Conservation (phyloP, 2,888 invertebrate genomes). For the Myathropa florea region DNA sequence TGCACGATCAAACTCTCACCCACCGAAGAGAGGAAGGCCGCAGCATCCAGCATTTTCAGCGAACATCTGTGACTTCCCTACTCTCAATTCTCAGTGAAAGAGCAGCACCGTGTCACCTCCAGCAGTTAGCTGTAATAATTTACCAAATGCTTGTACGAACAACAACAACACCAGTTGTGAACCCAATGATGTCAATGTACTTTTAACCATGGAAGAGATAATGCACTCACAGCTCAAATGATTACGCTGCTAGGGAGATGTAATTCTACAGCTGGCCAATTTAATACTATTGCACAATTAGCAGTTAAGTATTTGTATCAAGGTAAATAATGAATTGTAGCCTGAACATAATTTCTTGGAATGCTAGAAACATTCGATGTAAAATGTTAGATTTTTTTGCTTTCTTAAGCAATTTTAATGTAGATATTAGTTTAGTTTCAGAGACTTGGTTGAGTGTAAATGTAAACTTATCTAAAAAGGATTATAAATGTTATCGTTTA, state of each 20-base stretch:
- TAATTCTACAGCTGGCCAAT: not conserved
- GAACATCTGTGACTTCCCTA: slow-evolving; percentile 1
- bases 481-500: not conserved
- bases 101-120: not conserved
- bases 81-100: not conserved
- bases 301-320: slow-evolving; percentile 27
- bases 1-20: too few species aligned
- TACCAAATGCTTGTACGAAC: not conserved
- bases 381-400: slow-evolving; percentile 3
- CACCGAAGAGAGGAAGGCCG: not conserved
- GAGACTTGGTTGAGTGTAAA: not conserved
- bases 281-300: slow-evolving; percentile 25
- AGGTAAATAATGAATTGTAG: slow-evolving; percentile 13
- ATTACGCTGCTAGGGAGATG: slow-evolving; percentile 1
- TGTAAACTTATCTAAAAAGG: not conserved
- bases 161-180: not conserved
- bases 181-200: not conserved
- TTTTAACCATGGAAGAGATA: slow-evolving; percentile 20
- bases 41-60: too few species aligned
- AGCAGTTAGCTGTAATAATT: not conserved
- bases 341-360: slow-evolving; percentile 18
- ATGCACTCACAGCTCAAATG: slow-evolving; percentile 6
- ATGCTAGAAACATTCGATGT: slow-evolving; percentile 12
- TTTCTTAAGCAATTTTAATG: slow-evolving; percentile 7
- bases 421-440: not conserved